Conservation (phyloP, 2,797 vertebrate species). For the Sarcoramphus papa region DNA sequence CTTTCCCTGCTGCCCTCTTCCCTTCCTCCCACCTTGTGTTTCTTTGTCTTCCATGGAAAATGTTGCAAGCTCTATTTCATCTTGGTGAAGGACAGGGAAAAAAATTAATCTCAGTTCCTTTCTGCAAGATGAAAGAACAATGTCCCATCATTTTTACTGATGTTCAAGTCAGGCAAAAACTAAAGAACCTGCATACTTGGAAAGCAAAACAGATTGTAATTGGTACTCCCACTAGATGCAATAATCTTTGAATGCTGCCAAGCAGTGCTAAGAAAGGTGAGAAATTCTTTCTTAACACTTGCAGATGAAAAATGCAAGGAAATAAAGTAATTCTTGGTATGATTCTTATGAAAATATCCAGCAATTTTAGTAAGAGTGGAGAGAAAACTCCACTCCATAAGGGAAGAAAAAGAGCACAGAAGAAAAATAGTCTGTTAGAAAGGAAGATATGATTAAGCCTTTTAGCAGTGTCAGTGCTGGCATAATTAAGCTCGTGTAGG, state of each 20-base stretch:
- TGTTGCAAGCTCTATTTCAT: not conserved
- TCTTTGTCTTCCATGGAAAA: not conserved
- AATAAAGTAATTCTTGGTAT: not conserved
- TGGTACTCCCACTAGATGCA: not conserved
- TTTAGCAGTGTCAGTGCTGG: not conserved
- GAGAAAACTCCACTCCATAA: not conserved
- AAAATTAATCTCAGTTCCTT: not conserved
- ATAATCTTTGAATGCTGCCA: not conserved
- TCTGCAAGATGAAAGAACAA: not conserved
- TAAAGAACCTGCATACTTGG: not conserved
- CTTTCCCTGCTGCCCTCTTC: not conserved
- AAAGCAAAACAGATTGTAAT: not conserved
- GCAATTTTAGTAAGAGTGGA: not conserved
- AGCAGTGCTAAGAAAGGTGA: not conserved
- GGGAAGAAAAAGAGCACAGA: not conserved
- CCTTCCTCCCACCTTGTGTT: not conserved
- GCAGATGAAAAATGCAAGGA: not conserved
- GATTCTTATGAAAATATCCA: not conserved
- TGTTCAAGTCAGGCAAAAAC: not conserved
- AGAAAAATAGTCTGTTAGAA: not conserved
- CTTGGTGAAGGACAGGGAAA: not conserved
- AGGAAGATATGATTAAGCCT: not conserved
- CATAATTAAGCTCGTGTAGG: not conserved
- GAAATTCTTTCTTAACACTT: not conserved
- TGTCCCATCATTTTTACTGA: not conserved